These are phyloP conservation scores for Upupa epops DNA, from an alignment of 2,113 vertebrate genomes.

Conservation along the genomic window DNA sequence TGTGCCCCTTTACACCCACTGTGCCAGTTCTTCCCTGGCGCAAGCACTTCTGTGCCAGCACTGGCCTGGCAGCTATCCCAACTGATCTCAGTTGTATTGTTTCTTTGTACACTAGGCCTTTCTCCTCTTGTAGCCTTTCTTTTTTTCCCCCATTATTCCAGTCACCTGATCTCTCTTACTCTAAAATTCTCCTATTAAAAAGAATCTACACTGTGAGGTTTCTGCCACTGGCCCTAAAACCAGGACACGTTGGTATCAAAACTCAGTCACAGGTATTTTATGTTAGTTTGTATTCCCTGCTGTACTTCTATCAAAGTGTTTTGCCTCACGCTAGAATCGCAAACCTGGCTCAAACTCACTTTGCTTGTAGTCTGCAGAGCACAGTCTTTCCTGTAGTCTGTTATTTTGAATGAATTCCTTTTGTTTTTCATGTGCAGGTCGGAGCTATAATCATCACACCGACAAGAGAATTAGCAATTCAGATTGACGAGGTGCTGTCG, in stretches of 20 bases:
- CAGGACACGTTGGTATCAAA: not conserved
- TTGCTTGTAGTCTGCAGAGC: not conserved
- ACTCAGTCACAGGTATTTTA: not conserved
- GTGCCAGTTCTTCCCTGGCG: too few species aligned
- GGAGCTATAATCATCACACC: slow-evolving; percentile 93
- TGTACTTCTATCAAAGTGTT: not conserved
- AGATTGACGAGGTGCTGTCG: slow-evolving; percentile 90
- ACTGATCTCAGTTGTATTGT: too few species aligned
- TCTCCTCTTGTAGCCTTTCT: too few species aligned
- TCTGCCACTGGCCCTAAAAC: too few species aligned
- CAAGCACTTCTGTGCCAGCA: too few species aligned
- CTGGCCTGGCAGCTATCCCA: too few species aligned
- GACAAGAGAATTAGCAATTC: slow-evolving; percentile 90
- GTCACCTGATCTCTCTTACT: too few species aligned
- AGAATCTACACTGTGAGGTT: too few species aligned
- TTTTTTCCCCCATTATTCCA: too few species aligned
- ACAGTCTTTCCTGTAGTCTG: not conserved
- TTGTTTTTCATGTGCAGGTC: slow-evolving; percentile 71
- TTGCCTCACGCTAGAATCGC: not conserved
- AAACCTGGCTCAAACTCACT: fast-evolving
- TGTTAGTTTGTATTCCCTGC: not conserved
- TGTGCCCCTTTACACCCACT: too few species aligned
- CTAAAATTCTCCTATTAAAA: too few species aligned
- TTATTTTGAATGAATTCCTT: not conserved
- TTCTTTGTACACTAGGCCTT: too few species aligned